Percentiles rank a stretch among this genome's conserved stretches.
These are phyloP conservation scores for Malurus alboscapulatus DNA, from an alignment of 2,113 vertebrate genomes.

Conservation along the genomic window DNA sequence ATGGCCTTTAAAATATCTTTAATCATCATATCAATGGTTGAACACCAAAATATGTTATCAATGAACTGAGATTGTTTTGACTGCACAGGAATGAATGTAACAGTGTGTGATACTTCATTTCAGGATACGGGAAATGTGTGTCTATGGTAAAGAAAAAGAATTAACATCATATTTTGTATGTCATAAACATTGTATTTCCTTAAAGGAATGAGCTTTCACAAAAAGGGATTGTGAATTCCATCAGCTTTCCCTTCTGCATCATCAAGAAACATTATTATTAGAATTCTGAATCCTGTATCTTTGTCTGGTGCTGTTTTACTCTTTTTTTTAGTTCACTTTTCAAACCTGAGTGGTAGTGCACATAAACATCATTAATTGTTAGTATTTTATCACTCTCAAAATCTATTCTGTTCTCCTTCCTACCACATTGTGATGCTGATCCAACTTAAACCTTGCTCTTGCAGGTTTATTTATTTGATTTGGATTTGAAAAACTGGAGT, in stretches of 20 bases:
- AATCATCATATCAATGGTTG: not conserved
- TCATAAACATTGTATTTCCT: not conserved
- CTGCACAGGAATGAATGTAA: not conserved
- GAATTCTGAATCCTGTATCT: not conserved
- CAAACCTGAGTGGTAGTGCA: not conserved
- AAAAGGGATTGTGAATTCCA: not conserved
- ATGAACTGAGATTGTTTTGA: not conserved
- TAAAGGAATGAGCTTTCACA: not conserved
- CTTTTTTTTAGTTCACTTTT: not conserved
- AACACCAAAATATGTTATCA: not conserved
- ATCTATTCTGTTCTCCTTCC: not conserved
- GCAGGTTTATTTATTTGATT: not conserved
- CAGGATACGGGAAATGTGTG: not conserved
- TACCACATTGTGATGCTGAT: accelerated
- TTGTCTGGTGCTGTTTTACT: not conserved
- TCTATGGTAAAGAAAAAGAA: not conserved
- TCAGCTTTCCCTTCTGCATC: not conserved
- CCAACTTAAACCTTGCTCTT: accelerated
- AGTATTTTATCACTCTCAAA: not conserved
- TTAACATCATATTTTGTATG: not conserved
- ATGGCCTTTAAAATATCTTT: not conserved
- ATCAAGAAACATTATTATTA: not conserved
- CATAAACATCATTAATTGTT: not conserved
- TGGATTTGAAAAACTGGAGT: not conserved
- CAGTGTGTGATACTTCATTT: not conserved